These are phyloP conservation scores for Crocuta crocuta DNA, from an alignment of 2,113 vertebrate species.

Conservation along the genomic window DNA sequence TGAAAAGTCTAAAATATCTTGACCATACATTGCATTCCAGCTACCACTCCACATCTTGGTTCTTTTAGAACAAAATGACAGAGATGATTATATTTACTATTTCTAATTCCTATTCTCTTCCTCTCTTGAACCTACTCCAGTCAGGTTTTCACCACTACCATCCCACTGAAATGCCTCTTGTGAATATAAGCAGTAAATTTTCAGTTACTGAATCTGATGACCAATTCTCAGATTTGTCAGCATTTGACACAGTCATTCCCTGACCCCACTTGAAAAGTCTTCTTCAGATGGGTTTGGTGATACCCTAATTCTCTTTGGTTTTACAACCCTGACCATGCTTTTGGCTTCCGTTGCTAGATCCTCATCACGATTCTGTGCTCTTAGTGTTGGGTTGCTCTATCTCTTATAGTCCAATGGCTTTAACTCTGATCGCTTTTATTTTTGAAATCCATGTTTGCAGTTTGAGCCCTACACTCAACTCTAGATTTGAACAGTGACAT, in stretches of 20 bases:
- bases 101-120: neutral
- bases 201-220: neutral
- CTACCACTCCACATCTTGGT: neutral
- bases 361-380: neutral
- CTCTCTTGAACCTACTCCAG: neutral
- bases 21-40: neutral
- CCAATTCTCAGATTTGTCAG: neutral
- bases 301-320: neutral
- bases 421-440: neutral
- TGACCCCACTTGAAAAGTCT: rapidly evolving
- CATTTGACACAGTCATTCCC: too few species aligned
- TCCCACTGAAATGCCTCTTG: neutral
- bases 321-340: neutral
- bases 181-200: neutral
- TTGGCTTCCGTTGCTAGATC: neutral
- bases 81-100: neutral
- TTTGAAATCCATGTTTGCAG: neutral
- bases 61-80: neutral
- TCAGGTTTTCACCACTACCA: neutral
- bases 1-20: neutral
- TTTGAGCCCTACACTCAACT: neutral
- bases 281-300: neutral
- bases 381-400: neutral
- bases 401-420: neutral
- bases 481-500: neutral